Conservation (phyloP, 1,140 invertebrate species). For the Campoletis sonorensis region DNA sequence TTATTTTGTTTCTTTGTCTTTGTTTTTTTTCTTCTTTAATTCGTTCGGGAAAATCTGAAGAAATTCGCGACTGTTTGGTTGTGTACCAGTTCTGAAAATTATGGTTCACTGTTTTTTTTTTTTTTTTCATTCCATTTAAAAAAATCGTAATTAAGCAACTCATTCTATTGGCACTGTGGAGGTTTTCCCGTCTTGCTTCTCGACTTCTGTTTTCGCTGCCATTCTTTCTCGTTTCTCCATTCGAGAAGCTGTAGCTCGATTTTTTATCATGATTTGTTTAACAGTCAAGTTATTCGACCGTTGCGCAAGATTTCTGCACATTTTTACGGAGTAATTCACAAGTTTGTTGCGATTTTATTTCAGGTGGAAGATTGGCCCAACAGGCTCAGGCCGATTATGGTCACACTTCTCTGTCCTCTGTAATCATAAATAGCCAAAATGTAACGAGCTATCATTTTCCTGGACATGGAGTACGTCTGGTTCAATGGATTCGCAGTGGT, state of each 20-base stretch:
- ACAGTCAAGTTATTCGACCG: neutral
- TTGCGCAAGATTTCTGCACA: neutral
- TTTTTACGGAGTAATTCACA: neutral
- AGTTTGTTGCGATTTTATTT: constrained; percentile 21
- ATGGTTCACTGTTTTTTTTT: neutral
- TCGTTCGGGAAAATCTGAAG: too few relatives aligned
- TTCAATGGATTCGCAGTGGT: constrained; percentile 20
- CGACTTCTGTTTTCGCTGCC: too few relatives aligned
- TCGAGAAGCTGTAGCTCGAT: neutral
- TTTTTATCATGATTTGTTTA: neutral
- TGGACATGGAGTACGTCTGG: constrained; percentile 4
- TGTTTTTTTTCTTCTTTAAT: neutral
- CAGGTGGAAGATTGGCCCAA: constrained; percentile 5
- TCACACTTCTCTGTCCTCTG: constrained; percentile 18
- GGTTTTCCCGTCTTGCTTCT: too few relatives aligned
- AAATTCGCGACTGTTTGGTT: neutral
- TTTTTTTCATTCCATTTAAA: too few relatives aligned
- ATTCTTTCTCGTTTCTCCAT: neutral
- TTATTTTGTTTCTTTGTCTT: neutral
- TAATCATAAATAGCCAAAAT: constrained; percentile 21
- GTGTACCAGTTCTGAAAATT: neutral
- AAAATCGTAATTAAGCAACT: neutral
- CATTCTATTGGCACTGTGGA: neutral
- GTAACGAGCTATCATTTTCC: constrained; percentile 22
- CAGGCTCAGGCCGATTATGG: neutral